These are phyloP conservation scores for Trachelus iudaicus DNA, from an alignment of 2,888 invertebrate genomes.

Conservation along the genomic window DNA sequence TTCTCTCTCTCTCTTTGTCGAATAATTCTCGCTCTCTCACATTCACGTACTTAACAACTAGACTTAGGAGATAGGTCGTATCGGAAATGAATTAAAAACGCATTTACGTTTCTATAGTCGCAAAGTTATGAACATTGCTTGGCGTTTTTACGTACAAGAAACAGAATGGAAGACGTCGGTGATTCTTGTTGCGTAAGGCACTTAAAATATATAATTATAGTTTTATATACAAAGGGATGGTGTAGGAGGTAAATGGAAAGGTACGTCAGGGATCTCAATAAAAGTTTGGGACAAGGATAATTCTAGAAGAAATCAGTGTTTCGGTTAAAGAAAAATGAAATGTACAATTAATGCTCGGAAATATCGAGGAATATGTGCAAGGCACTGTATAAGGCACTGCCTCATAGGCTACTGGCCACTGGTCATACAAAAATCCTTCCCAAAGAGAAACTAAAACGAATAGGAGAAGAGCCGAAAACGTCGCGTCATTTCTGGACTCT, in stretches of 20 bases:
- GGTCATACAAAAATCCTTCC: slow-evolving; percentile 5
- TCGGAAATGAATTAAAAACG: slow-evolving; percentile 14
- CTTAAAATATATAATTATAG: slow-evolving; percentile 54
- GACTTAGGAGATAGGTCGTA: slow-evolving; percentile 12
- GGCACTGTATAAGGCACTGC: slow-evolving; percentile 61
- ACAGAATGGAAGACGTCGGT: slow-evolving; percentile 65
- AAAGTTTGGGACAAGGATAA: not conserved
- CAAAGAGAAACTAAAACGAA: slow-evolving; percentile 6
- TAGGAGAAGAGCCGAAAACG: slow-evolving; percentile 1
- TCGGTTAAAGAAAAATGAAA: slow-evolving; percentile 5
- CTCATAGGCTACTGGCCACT: slow-evolving; percentile 55
- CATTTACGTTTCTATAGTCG: slow-evolving; percentile 33
- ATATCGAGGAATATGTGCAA: slow-evolving; percentile 46
- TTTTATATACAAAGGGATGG: slow-evolving; percentile 18
- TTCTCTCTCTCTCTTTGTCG: slow-evolving; percentile 32
- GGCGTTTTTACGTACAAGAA: slow-evolving; percentile 37
- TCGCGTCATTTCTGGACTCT: slow-evolving; percentile 1
- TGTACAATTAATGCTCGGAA: not conserved
- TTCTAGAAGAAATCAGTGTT: slow-evolving; percentile 3
- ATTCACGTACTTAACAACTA: slow-evolving; percentile 11
- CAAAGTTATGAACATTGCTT: slow-evolving; percentile 21
- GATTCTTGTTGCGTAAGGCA: slow-evolving; percentile 66
- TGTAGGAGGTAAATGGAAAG: not conserved
- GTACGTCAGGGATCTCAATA: slow-evolving; percentile 3
- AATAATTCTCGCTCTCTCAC: not conserved